Percentiles rank a stretch among this genome's conserved stretches.
phyloP scores from a whole-genome alignment of 1,140 invertebrate genomes.

The Drosophila biarmipes region DNA sequence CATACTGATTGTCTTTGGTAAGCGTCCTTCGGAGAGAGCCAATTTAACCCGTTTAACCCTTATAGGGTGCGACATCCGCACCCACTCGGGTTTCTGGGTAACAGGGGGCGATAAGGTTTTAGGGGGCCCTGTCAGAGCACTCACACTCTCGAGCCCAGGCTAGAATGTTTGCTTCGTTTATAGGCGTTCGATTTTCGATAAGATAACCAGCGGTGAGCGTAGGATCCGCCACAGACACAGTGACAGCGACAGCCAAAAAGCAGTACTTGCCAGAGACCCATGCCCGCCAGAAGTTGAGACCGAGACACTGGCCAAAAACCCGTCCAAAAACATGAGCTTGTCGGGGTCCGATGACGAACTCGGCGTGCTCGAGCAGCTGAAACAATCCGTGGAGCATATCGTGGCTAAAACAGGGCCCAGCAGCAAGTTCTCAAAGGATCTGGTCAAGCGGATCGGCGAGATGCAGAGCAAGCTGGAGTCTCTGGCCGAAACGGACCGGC shows the following conservation, averaged over 20 bases:
- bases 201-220: slow-evolving; percentile 50
- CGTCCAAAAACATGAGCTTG: slow-evolving; percentile 27
- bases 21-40: slow-evolving; percentile 45
- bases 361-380: slow-evolving; percentile 64
- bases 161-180: slow-evolving; percentile 62
- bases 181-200: slow-evolving; percentile 75
- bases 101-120: slow-evolving; percentile 23
- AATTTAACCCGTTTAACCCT: slow-evolving; percentile 1
- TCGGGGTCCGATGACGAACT: slow-evolving; percentile 20
- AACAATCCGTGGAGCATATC: slow-evolving; percentile 64
- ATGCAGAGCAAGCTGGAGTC: slow-evolving; percentile 68
- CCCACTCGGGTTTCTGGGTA: not conserved
- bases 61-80: slow-evolving; percentile 30
- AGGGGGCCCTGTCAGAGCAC: slow-evolving; percentile 45
- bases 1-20: slow-evolving; percentile 80
- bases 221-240: slow-evolving; percentile 54
- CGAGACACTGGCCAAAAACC: not conserved
- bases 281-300: slow-evolving; percentile 44
- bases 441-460: slow-evolving; percentile 55
- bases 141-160: slow-evolving; percentile 27
- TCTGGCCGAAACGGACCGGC: slow-evolving; percentile 55
- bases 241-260: not conserved
- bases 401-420: slow-evolving; percentile 69
- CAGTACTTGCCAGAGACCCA: slow-evolving; percentile 40
- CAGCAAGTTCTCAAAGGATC: slow-evolving; percentile 69